phyloP scores from a whole-genome alignment of 1,140 invertebrate genomes.

The Drosophila novamexicana region DNA sequence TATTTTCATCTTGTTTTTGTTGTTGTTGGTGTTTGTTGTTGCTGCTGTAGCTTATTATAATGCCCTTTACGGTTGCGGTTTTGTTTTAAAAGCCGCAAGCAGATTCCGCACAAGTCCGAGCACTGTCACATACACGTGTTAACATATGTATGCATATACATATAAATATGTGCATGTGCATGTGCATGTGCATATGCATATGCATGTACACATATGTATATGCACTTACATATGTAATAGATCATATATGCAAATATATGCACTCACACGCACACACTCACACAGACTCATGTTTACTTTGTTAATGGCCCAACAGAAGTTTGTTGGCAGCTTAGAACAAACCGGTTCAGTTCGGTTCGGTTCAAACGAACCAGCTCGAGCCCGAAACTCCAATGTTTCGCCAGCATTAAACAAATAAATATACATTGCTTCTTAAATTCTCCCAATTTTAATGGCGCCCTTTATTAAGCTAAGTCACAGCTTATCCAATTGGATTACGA shows the following conservation, averaged over 20 bases:
- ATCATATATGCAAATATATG: slow-evolving; percentile 1
- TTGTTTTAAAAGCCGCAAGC: slow-evolving; percentile 41
- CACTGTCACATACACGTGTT: slow-evolving; percentile 21
- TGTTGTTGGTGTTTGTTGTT: slow-evolving; percentile 1
- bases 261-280: background rate
- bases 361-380: too few relatives aligned
- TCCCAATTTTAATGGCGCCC: too few relatives aligned
- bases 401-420: too few relatives aligned
- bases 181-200: background rate
- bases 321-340: too few relatives aligned
- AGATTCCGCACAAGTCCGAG: slow-evolving; percentile 30
- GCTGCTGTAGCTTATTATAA: slow-evolving; percentile 36
- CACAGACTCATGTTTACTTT: background rate
- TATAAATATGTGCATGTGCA: background rate
- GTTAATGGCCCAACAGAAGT: background rate
- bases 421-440: too few relatives aligned
- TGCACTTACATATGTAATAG: background rate
- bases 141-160: slow-evolving; percentile 5
- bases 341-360: too few relatives aligned
- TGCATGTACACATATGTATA: background rate
- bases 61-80: slow-evolving; percentile 37
- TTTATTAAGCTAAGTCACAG: too few relatives aligned
- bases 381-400: too few relatives aligned
- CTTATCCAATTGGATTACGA: too few relatives aligned
- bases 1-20: background rate